A percentile compares a stretch with the other conserved stretches of the same genome.
These are phyloP conservation scores for Trisateles emortualis DNA, from an alignment of 2,888 invertebrate species.

Conservation along the genomic window DNA sequence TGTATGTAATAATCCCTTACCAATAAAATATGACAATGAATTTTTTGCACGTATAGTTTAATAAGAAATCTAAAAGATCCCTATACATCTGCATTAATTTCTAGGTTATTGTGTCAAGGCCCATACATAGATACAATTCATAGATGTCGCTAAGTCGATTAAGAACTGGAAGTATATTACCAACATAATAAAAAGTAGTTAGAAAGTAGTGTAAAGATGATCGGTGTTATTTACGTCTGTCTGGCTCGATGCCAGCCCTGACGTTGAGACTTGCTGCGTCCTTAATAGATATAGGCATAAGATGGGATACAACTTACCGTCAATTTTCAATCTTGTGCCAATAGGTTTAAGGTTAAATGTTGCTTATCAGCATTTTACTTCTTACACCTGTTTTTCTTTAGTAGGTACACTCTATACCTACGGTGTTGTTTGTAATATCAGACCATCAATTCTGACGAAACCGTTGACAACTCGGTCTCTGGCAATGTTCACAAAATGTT, in stretches of 20 bases:
- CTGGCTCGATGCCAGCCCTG: conserved; percentile 65
- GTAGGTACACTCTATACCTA: too few relatives aligned
- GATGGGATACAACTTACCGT: not conserved
- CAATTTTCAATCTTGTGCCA: not conserved
- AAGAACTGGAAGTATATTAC: conserved; percentile 4
- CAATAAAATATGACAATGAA: too few relatives aligned
- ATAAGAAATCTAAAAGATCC: too few relatives aligned
- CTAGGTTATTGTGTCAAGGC: not conserved
- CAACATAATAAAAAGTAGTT: conserved; percentile 12
- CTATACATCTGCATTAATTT: not conserved
- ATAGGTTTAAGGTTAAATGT: not conserved
- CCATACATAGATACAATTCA: too few relatives aligned
- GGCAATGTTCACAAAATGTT: conserved; percentile 44
- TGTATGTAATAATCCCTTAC: too few relatives aligned
- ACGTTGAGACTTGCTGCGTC: conserved; percentile 28
- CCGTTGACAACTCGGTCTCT: conserved; percentile 50
- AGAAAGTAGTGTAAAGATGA: conserved; percentile 49
- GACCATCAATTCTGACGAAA: conserved; percentile 61
- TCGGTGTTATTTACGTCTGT: conserved; percentile 55
- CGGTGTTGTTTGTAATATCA: conserved; percentile 57
- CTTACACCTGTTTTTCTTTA: not conserved
- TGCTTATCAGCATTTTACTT: not conserved
- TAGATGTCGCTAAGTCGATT: conserved; percentile 1
- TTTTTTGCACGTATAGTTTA: too few relatives aligned
- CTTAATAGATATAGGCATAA: not conserved